phyloP scores from a whole-genome alignment of 2,797 vertebrate genomes.

The Arctocebus calabarensis region DNA sequence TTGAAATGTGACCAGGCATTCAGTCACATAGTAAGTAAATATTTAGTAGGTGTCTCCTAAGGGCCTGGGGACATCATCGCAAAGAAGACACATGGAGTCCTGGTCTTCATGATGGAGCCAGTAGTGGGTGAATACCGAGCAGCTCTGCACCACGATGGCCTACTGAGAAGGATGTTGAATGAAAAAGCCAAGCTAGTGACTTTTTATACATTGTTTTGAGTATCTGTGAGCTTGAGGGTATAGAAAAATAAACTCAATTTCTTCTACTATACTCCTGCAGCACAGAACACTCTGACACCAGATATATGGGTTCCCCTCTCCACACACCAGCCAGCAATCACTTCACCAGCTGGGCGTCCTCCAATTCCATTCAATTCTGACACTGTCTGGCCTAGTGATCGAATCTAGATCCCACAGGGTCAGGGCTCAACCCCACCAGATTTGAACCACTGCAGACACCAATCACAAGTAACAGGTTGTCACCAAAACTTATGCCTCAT shows the following conservation, averaged over 20 bases:
- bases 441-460: background rate
- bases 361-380: background rate
- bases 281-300: background rate
- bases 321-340: background rate
- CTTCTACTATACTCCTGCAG: no score
- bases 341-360: background rate
- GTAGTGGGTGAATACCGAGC: background rate
- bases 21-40: background rate
- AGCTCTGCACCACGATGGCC: background rate
- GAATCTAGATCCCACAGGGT: background rate
- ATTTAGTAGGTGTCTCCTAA: background rate
- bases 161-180: background rate
- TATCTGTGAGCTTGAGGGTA: background rate
- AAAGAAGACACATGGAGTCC: background rate
- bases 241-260: background rate
- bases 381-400: background rate
- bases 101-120: background rate
- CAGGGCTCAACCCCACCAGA: background rate
- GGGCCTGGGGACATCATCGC: background rate
- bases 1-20: background rate
- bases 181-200: background rate
- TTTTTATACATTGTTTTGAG: constrained; percentile 20
- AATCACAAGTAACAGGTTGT: background rate
- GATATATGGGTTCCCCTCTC: background rate
- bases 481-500: background rate